Conservation (phyloP, 2,113 vertebrate species). For the Hymenochirus boettgeri region DNA sequence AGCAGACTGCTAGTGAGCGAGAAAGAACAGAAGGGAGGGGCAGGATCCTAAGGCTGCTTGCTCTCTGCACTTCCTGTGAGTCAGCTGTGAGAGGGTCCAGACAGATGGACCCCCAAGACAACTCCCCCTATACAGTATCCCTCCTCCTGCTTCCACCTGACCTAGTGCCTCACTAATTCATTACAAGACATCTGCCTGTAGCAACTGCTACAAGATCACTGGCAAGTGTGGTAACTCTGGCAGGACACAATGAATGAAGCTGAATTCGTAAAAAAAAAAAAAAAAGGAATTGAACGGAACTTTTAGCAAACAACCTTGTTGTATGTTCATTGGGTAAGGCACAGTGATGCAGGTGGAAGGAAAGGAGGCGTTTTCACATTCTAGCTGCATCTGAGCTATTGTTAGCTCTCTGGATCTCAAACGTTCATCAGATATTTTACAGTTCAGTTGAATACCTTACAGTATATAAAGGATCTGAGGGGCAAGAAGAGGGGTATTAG, state of each 20-base stretch:
- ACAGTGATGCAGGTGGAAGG: too few relatives aligned
- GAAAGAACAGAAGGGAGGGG: slow-evolving; percentile 40
- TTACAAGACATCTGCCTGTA: slow-evolving; percentile 40
- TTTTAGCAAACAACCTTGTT: too few relatives aligned
- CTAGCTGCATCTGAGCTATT: background rate
- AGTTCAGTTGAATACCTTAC: too few relatives aligned
- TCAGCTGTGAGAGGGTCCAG: slow-evolving; percentile 59
- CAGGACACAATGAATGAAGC: too few relatives aligned
- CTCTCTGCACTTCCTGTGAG: slow-evolving; percentile 60
- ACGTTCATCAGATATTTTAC: background rate
- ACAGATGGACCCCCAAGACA: slow-evolving; percentile 50
- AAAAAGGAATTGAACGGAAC: background rate
- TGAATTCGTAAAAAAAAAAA: background rate
- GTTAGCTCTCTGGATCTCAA: background rate
- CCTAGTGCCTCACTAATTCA: slow-evolving; percentile 12
- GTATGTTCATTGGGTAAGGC: too few relatives aligned
- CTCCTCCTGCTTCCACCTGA: slow-evolving; percentile 25
- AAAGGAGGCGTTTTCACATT: background rate
- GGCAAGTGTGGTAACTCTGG: background rate
- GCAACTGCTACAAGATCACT: background rate
- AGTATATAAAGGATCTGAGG: too few relatives aligned
- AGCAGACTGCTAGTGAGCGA: slow-evolving; percentile 29
- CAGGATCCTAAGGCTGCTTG: slow-evolving; percentile 40
- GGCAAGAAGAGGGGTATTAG: too few relatives aligned
- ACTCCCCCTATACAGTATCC: slow-evolving; percentile 3